phyloP scores from a whole-genome alignment of 2,113 vertebrate species.

The Ageneiosus marmoratus region DNA sequence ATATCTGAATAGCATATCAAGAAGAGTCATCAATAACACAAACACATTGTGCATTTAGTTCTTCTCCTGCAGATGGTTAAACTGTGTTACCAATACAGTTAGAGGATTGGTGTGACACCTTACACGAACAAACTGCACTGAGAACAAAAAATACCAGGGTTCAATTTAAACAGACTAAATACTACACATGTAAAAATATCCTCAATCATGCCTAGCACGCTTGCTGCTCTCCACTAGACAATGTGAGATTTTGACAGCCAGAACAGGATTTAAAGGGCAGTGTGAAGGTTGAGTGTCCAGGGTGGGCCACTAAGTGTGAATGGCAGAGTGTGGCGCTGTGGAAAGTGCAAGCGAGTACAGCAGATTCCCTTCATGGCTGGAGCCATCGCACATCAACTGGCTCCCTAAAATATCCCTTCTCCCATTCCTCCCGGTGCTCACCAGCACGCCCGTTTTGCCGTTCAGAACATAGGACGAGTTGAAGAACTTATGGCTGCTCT shows the following conservation, averaged over 20 bases:
- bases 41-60: background rate
- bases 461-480: constrained; percentile 89
- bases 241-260: constrained; percentile 6
- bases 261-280: constrained; percentile 48
- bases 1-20: background rate
- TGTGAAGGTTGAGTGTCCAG: constrained; percentile 49
- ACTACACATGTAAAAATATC: constrained; percentile 2
- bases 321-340: constrained; percentile 53
- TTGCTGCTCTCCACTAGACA: background rate
- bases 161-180: background rate
- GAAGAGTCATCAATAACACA: background rate
- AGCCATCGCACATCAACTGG: constrained; percentile 72
- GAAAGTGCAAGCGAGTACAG: constrained; percentile 75
- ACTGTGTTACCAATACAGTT: background rate
- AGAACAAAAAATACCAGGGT: background rate
- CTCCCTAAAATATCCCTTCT: constrained; percentile 75
- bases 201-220: background rate
- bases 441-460: constrained; percentile 83
- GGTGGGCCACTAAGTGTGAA: constrained; percentile 40
- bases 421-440: constrained; percentile 68
- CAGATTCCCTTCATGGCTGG: constrained; percentile 72
- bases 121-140: background rate
- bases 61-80: background rate
- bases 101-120: background rate
- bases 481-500: constrained; percentile 76